A percentile compares a stretch with the other conserved stretches of the same genome.
phyloP scores from a whole-genome alignment of 2,888 invertebrate genomes.

The Melipona bicolor region DNA sequence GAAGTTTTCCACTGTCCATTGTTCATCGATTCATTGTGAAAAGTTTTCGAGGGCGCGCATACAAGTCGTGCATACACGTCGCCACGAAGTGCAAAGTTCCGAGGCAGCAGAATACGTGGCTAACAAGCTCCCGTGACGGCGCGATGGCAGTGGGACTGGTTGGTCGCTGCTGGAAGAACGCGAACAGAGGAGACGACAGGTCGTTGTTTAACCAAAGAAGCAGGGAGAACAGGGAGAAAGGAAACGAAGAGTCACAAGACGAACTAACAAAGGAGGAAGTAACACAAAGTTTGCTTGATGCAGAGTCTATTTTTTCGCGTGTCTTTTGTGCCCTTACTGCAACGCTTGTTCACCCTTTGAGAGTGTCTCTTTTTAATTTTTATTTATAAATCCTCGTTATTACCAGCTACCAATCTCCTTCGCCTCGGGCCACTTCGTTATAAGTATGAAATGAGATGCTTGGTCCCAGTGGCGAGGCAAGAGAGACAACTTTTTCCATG shows the following conservation, averaged over 20 bases:
- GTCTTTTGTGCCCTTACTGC: conserved; percentile 17
- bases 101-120: conserved; percentile 4
- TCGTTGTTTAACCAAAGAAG: conserved; percentile 44
- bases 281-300: conserved; percentile 76
- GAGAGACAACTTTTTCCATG: conserved; percentile 29
- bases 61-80: conserved; percentile 3
- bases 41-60: conserved; percentile 46
- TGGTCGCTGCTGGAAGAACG: background rate
- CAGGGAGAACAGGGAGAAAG: conserved; percentile 6
- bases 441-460: conserved; percentile 7
- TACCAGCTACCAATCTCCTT: conserved; percentile 62
- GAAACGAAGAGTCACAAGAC: conserved; percentile 25
- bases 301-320: conserved; percentile 54
- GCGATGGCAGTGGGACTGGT: background rate
- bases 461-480: conserved; percentile 1
- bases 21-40: conserved; percentile 64
- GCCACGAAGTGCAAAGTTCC: conserved; percentile 71
- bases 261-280: conserved; percentile 65
- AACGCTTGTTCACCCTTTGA: background rate
- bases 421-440: conserved; percentile 29
- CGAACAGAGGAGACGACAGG: conserved; percentile 1
- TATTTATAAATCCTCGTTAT: conserved; percentile 74
- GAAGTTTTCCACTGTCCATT: background rate
- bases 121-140: conserved; percentile 12
- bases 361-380: conserved; percentile 69